Conservation (phyloP, 2,888 invertebrate species). For the Acleris emargana region DNA sequence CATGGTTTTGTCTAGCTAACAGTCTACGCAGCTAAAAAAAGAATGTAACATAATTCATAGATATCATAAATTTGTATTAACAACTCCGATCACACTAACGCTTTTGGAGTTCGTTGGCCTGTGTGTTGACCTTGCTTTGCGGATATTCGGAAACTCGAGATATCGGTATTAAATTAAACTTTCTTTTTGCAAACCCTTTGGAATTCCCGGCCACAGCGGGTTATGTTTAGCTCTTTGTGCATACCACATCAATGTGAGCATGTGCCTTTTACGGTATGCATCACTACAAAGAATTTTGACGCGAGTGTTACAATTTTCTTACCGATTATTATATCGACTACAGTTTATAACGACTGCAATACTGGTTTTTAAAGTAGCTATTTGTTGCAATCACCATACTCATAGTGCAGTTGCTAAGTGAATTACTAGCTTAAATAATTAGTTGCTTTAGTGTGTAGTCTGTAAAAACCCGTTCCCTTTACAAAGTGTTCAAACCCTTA, state of each 20-base stretch:
- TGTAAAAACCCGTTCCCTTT: no score
- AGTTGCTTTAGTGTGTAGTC: no score
- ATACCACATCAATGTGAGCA: constrained; percentile 2
- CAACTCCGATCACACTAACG: constrained; percentile 14
- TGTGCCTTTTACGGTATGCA: constrained; percentile 7
- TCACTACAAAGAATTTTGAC: no score
- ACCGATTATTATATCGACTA: no score
- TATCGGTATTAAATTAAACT: constrained; percentile 49
- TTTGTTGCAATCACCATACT: no score
- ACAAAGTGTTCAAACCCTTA: no score
- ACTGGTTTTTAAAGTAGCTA: no score
- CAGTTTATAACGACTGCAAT: no score
- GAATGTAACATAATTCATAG: constrained; percentile 21
- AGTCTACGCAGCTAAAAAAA: constrained; percentile 7
- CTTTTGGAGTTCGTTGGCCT: constrained; percentile 51
- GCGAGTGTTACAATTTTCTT: no score
- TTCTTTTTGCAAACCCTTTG: constrained; percentile 42
- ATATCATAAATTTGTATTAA: constrained; percentile 30
- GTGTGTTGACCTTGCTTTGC: constrained; percentile 51
- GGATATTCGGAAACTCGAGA: constrained; percentile 51
- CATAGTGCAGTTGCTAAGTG: no score
- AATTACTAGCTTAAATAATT: no score
- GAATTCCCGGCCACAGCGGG: constrained; percentile 22
- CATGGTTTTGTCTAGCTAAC: constrained; percentile 4
- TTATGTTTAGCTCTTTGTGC: constrained; percentile 2